Base-by-base conservation (phyloP, 2,113 vertebrate genomes). In the Urocitellus parryii region DNA sequence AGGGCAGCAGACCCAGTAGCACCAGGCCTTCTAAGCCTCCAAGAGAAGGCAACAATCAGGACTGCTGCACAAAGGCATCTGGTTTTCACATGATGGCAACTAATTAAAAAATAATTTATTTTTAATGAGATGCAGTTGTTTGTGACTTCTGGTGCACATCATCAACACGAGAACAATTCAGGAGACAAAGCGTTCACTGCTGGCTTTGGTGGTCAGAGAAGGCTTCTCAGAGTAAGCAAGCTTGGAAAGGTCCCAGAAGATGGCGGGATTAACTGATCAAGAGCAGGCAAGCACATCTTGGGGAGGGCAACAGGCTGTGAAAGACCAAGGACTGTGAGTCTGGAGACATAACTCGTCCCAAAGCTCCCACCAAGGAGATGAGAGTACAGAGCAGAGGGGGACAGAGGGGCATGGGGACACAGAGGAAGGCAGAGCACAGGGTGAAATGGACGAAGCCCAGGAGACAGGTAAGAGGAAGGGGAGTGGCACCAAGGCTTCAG, bases 301-400 rank as follows among this genome's bases (percentile, higher is more conserved):
- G 56, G 37, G 95, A 94, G 74, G 68, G 81, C 73, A 58, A 96
- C 79, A 95, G 90, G 94, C 95, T 74, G 85, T 92, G 67, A 39
- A 42, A 85, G 42, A 58, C 37, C 29, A 29, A 77, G 51, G 24
- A n/a, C 3, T 10, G 2, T 13, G 34, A 73, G 58, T 53, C 70
- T 80, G 39, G n/a, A 61, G n/a, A 76, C 5, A 45, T 8, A 8
- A 13, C 8, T 48, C 42, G 3, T 8, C 67, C 45, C 70, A 63
- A 1, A 34, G 70, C 29, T 39, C 68, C 12, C 0, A 4, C 5
- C 10, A 5, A 45, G 25, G 76, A 0, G 9, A 18, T 2, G 2
- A 48, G 29, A 24, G 4, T 13, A 4, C 0, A 1, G 7, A 25
- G 37, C 1, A 20, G 5, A 48, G 39, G 8, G 48, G 48, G 12